phyloP scores from a whole-genome alignment of 2,888 invertebrate species.

The Agapostemon virescens region DNA sequence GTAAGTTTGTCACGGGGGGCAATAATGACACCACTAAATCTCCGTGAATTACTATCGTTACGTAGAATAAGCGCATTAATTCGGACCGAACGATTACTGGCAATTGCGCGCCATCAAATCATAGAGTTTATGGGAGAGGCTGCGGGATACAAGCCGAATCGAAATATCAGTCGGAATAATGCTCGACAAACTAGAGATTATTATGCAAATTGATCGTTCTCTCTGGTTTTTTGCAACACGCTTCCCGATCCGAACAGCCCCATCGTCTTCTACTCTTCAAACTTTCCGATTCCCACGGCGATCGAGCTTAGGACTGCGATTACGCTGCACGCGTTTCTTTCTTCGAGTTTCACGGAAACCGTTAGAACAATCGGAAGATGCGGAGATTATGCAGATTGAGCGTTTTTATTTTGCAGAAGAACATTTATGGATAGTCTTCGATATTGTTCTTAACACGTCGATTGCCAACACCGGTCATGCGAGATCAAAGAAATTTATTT shows the following conservation, averaged over 20 bases:
- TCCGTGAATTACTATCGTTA: slow-evolving; percentile 35
- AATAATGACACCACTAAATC: slow-evolving; percentile 24
- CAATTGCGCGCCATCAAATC: slow-evolving; percentile 33
- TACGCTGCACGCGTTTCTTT: not conserved
- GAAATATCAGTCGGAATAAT: slow-evolving; percentile 41
- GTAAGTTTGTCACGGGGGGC: slow-evolving; percentile 73
- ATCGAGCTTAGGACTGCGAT: not conserved
- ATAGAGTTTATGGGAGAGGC: slow-evolving; percentile 23
- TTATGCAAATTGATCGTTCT: slow-evolving; percentile 42
- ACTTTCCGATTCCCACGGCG: slow-evolving; percentile 20
- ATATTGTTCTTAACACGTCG: not conserved
- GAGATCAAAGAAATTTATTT: not conserved
- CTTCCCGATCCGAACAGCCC: not conserved
- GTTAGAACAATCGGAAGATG: not conserved
- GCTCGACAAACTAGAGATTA: slow-evolving; percentile 42
- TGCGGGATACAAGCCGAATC: slow-evolving; percentile 19
- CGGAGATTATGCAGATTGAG: not conserved
- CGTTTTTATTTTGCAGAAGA: not conserved
- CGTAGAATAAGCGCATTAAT: slow-evolving; percentile 29
- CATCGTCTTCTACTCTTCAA: not conserved
- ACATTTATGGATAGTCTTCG: not conserved
- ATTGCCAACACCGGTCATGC: not conserved
- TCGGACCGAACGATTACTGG: slow-evolving; percentile 22
- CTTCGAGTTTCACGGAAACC: not conserved
- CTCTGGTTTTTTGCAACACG: slow-evolving; percentile 37